Percentiles rank a stretch among this genome's conserved stretches.
Evolutionary conservation across 1,140 invertebrate genomes (phyloP).

Genomic region (Arctopsyche grandis): DNA sequence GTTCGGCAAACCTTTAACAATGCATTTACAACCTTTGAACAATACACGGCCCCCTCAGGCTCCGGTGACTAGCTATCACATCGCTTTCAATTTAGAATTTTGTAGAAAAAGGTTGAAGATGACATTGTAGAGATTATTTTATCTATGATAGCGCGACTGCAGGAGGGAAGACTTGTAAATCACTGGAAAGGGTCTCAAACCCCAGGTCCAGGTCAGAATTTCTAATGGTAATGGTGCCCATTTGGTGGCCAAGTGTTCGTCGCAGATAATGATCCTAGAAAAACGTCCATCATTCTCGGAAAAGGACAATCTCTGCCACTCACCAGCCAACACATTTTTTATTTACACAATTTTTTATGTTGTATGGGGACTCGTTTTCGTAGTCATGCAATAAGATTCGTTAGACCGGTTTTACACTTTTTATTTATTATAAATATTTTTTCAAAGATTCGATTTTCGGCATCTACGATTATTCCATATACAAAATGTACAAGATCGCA

Average conservation of each 20-base stretch:
- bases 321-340: background rate
- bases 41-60: no score
- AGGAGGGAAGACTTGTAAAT: conserved; percentile 36
- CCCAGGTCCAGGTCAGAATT: conserved; percentile 40
- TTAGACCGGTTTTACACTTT: background rate
- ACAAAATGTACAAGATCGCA: no score
- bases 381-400: background rate
- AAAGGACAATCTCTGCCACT: conserved; percentile 34
- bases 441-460: no score
- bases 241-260: conserved; percentile 40
- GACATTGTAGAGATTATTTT: background rate
- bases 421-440: no score
- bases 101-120: background rate
- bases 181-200: conserved; percentile 31
- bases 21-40: no score
- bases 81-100: no score
- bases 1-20: no score
- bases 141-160: background rate
- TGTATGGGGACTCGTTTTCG: background rate
- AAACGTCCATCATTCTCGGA: conserved; percentile 43
- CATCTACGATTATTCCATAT: no score
- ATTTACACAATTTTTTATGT: background rate
- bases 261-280: conserved; percentile 43
- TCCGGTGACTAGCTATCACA: no score
- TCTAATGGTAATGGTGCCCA: conserved; percentile 33